phyloP scores from a whole-genome alignment of 2,797 vertebrate genomes.

The Rhincodon typus region DNA sequence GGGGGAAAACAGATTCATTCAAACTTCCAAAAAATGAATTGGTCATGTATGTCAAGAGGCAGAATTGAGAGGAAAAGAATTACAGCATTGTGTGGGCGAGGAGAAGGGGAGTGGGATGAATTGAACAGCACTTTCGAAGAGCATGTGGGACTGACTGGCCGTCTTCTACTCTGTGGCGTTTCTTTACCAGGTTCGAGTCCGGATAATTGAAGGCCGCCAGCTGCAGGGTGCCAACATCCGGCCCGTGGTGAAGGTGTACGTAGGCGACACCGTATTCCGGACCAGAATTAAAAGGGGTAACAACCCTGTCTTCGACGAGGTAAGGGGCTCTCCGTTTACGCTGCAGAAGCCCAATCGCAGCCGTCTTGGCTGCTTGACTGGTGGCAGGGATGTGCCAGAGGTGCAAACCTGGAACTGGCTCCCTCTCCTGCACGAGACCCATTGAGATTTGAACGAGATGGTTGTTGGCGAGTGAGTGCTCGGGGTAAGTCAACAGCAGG shows the following conservation, averaged over 20 bases:
- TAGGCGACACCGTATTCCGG: constrained; percentile 34
- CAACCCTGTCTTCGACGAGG: constrained; percentile 21
- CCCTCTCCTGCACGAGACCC: background rate
- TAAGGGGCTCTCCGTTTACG: background rate
- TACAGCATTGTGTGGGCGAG: background rate
- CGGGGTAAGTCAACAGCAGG: no score
- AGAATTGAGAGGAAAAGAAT: background rate
- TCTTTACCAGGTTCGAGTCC: constrained; percentile 48
- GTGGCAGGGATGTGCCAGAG: background rate
- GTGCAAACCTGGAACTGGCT: background rate
- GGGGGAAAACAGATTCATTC: background rate
- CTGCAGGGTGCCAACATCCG: constrained; percentile 51
- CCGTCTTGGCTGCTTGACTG: background rate
- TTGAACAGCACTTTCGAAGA: background rate
- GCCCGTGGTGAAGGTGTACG: constrained; percentile 47
- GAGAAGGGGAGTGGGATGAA: background rate
- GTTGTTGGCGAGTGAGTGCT: background rate
- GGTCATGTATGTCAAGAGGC: background rate
- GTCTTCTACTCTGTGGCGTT: background rate
- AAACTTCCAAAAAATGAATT: background rate
- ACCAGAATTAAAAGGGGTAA: constrained; percentile 13
- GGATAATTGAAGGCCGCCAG: constrained; percentile 50
- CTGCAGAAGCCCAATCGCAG: background rate
- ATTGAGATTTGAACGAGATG: background rate
- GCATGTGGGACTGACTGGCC: background rate